Conservation (phyloP, 2,797 vertebrate species). For the Sebastes nivosus region DNA sequence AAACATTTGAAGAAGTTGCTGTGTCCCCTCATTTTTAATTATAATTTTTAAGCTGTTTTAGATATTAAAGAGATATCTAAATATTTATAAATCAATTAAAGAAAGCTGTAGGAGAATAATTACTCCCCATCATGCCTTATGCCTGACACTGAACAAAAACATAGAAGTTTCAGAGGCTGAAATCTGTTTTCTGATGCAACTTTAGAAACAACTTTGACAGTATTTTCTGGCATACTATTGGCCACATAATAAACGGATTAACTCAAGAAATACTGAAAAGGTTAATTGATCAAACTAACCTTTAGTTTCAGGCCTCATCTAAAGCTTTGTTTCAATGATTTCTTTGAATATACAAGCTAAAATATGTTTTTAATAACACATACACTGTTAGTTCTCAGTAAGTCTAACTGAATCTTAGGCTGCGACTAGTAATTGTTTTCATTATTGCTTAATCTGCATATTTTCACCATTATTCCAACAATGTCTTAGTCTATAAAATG, state of each 20-base stretch:
- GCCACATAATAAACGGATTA: neutral
- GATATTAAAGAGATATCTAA: neutral
- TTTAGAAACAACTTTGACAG: neutral
- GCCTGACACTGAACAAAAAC: neutral
- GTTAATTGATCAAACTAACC: neutral
- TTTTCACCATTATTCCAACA: too few species aligned
- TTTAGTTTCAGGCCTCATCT: neutral
- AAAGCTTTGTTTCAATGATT: neutral
- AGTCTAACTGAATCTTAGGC: neutral
- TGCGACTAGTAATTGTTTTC: neutral
- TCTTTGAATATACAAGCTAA: too few species aligned
- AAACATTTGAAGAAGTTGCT: neutral
- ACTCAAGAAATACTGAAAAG: accelerated
- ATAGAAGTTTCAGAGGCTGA: neutral
- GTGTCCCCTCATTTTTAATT: too few species aligned
- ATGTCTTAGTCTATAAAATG: neutral
- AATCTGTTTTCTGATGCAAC: neutral
- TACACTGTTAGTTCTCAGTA: neutral
- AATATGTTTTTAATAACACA: too few species aligned
- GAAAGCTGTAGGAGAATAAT: neutral
- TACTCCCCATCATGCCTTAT: neutral
- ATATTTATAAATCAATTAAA: neutral
- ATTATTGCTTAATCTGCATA: neutral
- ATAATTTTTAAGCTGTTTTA: neutral
- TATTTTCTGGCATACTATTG: neutral